A percentile compares a stretch with the other conserved stretches of the same genome.
Evolutionary conservation across 2,888 invertebrate genomes (phyloP).

Genomic region (Platycheirus rosarum): DNA sequence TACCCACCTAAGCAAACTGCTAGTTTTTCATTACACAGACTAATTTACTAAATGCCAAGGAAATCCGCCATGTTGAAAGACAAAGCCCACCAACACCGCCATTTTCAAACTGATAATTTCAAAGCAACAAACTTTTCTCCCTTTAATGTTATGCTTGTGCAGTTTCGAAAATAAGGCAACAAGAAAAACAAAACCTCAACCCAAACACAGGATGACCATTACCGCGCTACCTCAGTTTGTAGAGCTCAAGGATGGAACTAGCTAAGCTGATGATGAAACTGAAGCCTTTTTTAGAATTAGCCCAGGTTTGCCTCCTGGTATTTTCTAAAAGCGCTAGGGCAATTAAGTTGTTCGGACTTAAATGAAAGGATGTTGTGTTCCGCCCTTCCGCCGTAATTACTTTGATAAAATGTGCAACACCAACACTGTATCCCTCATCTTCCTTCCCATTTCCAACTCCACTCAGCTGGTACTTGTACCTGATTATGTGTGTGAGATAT

Average conservation of each 20-base stretch:
- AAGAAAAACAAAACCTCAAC: constrained; percentile 41
- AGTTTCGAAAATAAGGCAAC: constrained; percentile 9
- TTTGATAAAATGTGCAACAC: constrained; percentile 44
- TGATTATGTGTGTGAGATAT: constrained; percentile 34
- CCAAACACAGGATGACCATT: constrained; percentile 36
- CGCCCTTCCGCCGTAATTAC: constrained; percentile 57
- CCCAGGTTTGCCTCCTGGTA: constrained; percentile 6
- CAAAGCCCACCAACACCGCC: constrained; percentile 30
- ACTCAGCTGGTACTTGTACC: constrained; percentile 14
- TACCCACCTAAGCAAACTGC: constrained; percentile 37
- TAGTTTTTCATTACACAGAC: constrained; percentile 53
- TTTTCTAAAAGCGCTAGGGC: constrained; percentile 35
- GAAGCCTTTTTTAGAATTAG: constrained; percentile 33
- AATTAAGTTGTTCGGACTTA: constrained; percentile 68
- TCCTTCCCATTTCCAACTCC: not conserved
- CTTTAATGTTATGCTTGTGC: constrained; percentile 38
- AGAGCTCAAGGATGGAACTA: constrained; percentile 21
- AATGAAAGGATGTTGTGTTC: constrained; percentile 61
- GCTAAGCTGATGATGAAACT: constrained; percentile 10
- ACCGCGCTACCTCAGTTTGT: constrained; percentile 2
- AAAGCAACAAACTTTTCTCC: constrained; percentile 20
- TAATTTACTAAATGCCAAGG: constrained; percentile 61
- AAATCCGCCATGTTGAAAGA: constrained; percentile 54
- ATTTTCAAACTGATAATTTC: constrained; percentile 54
- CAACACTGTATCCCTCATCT: not conserved